phyloP scores from a whole-genome alignment of 2,888 invertebrate species.

The Sarcophaga variegata region DNA sequence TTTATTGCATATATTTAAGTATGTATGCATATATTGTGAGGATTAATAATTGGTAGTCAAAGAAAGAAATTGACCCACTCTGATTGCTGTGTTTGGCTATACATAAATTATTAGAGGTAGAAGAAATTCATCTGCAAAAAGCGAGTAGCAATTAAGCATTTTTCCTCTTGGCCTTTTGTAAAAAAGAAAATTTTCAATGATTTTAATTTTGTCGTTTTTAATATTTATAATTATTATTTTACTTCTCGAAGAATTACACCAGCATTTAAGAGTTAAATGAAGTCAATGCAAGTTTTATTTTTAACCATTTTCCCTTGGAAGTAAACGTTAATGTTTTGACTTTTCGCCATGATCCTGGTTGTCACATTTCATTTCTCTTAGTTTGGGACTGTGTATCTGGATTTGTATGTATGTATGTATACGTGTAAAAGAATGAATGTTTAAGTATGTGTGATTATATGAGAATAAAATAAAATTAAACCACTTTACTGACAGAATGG shows the following conservation, averaged over 20 bases:
- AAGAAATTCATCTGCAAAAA: too few species aligned
- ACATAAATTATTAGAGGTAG: too few species aligned
- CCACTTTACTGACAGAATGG: conserved; percentile 38
- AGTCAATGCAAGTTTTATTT: conserved; percentile 54
- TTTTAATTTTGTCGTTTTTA: conserved; percentile 15
- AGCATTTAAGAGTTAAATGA: conserved; percentile 53
- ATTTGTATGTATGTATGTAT: conserved; percentile 4
- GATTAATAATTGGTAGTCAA: neutral
- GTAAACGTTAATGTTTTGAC: conserved; percentile 59
- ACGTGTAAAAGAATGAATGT: neutral
- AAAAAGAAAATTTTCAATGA: neutral
- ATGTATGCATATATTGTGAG: too few species aligned
- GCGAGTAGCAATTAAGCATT: neutral
- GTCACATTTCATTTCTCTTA: conserved; percentile 58
- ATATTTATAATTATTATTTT: conserved; percentile 46
- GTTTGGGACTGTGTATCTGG: conserved; percentile 11
- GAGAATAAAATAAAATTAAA: conserved; percentile 40
- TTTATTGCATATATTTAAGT: too few species aligned
- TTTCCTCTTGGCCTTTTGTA: neutral
- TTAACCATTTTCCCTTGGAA: conserved; percentile 51
- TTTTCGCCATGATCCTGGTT: conserved; percentile 60
- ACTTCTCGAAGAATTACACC: conserved; percentile 35
- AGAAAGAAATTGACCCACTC: conserved; percentile 17
- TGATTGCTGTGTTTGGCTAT: conserved; percentile 11
- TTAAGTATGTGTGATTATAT: conserved; percentile 14